Conservation (phyloP, 2,113 vertebrate genomes). For the Callithrix jacchus region DNA sequence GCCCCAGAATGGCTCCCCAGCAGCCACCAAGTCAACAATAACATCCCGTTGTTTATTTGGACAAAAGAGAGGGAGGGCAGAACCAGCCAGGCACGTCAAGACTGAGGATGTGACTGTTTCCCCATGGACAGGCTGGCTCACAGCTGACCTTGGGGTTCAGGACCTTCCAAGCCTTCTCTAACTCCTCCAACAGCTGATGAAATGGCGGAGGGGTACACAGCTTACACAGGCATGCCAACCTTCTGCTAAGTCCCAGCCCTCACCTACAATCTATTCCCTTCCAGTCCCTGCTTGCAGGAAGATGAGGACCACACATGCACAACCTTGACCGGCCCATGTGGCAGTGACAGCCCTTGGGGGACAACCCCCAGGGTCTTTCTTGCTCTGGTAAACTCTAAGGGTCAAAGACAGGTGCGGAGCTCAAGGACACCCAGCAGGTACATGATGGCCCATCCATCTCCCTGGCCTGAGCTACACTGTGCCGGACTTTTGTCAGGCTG, state of each 20-base stretch:
- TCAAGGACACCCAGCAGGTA: background rate
- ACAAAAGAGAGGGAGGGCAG: background rate
- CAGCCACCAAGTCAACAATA: slow-evolving; percentile 66
- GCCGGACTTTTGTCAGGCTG: background rate
- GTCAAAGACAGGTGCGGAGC: background rate
- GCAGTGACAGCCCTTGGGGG: background rate
- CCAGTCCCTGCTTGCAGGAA: background rate
- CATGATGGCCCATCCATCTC: background rate
- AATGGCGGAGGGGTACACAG: background rate
- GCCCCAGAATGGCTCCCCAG: slow-evolving; percentile 42
- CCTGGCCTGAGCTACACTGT: background rate
- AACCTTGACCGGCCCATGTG: background rate
- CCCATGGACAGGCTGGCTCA: background rate
- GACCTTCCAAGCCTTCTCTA: background rate
- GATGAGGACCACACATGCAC: background rate
- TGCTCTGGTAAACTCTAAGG: background rate
- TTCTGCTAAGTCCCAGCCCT: background rate
- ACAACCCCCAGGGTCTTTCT: background rate
- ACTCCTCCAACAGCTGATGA: background rate
- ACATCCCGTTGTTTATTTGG: slow-evolving; percentile 66
- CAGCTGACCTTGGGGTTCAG: background rate
- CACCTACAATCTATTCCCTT: background rate
- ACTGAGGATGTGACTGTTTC: background rate
- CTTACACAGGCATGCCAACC: background rate
- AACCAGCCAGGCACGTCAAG: slow-evolving; percentile 8